Evolutionary conservation across 2,888 invertebrate genomes (phyloP).

Genomic region (Tetropium fuscum): DNA sequence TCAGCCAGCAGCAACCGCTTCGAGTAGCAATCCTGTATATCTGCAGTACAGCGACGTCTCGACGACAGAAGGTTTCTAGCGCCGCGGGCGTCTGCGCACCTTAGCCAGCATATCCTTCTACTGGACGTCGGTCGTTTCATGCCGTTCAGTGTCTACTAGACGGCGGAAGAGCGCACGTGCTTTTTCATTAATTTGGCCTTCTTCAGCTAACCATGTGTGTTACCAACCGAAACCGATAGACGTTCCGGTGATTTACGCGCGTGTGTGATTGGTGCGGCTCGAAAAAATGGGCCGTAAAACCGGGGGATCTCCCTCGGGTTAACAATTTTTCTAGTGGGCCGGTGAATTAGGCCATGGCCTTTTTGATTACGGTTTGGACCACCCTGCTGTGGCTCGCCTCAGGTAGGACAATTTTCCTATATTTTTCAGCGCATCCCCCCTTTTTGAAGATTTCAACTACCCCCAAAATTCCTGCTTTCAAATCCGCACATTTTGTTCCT

Average conservation of each 20-base stretch:
- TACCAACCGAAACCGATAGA: slow-evolving; percentile 35
- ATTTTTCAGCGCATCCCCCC: too few species aligned
- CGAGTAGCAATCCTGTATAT: slow-evolving; percentile 8
- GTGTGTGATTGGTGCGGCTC: slow-evolving; percentile 32
- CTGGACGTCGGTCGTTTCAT: slow-evolving; percentile 25
- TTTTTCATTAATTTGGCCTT: slow-evolving; percentile 26
- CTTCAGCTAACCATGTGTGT: slow-evolving; percentile 38
- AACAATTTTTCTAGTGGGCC: slow-evolving; percentile 65
- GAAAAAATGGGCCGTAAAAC: slow-evolving; percentile 61
- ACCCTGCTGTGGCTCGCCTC: slow-evolving; percentile 64
- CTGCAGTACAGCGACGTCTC: slow-evolving; percentile 23
- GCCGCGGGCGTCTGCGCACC: slow-evolving; percentile 34
- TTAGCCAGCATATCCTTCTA: slow-evolving; percentile 27
- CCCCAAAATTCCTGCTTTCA: too few species aligned
- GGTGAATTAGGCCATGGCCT: slow-evolving; percentile 60
- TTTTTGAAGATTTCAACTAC: too few species aligned
- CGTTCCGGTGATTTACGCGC: slow-evolving; percentile 9
- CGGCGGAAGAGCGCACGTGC: slow-evolving; percentile 34
- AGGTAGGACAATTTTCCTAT: slow-evolving; percentile 50
- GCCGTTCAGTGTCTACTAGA: slow-evolving; percentile 38
- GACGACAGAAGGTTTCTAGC: slow-evolving; percentile 18
- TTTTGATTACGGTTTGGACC: slow-evolving; percentile 64
- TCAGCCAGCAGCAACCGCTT: neutral
- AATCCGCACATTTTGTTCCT: too few species aligned
- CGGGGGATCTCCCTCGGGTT: slow-evolving; percentile 72